Evolutionary conservation across 2,888 invertebrate genomes (phyloP), one percentile per base, ranked within the genome.

Genomic region (Syritta pipiens): DNA sequence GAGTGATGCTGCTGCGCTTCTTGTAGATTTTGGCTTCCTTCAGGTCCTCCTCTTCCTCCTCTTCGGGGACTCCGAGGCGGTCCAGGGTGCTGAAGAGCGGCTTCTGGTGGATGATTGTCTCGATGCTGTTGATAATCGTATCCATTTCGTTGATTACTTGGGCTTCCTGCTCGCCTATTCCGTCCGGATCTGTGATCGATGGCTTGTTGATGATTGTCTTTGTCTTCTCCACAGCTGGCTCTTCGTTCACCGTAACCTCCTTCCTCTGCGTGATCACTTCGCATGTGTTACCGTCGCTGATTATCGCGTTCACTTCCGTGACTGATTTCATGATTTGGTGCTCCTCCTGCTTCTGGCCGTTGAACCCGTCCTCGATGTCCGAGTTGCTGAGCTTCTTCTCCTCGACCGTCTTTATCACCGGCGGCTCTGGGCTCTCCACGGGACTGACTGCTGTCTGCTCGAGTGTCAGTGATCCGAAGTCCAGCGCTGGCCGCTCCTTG

Each of bases 321-420:
- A 46, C 37, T n/a, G 42, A 1, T 6, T 35, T 62, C 5, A 14
- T 6, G 12, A 24, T 60, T 48, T 26, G n/a, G n/a, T 53, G 17
- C 24, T 12, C 24, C 3, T 57, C 46, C 7, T n/a, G n/a, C n/a
- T 59, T 17, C 7, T 83, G 57, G 2, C 75, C 82, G 5, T 81
- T 81, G 62, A 83, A 83, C 4, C 83, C 83, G 84, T 84, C 60
- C 85, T 88, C 55, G 82, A 84, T 62, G 30, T 83, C 81, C 1
- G 84, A 82, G 40, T 83, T 82, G 12, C 77, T 82, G 3, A 77
- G 28, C n/a, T 68, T 60, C 12, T 53, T 60, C 28, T 69, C 69
- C 7, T 60, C 69, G 1, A 44, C 22, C 22, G 2, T 1, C 10
- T 28, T 79, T 20, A 46, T 30, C 35, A 14, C 24, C 12, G 28